Evolutionary conservation across 2,113 vertebrate species (phyloP), one percentile per base, ranked within the genome.

Genomic region (Eptatretus burgeri): DNA sequence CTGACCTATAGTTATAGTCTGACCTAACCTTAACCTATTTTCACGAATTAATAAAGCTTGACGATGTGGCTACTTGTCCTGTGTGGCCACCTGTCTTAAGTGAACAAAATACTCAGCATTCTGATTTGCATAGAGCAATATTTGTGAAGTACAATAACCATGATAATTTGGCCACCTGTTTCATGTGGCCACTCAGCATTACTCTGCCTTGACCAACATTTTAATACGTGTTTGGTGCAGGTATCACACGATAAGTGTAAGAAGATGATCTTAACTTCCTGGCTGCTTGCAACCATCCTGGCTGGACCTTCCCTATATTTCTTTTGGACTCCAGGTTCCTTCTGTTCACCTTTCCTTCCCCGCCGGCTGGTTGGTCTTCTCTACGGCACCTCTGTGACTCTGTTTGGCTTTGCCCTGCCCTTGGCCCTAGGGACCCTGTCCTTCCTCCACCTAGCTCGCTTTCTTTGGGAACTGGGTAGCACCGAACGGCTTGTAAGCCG

Each of bases 201-300:
- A 41, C 27, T 41, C 3, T 41, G 27, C 27, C 27, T 41, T 41
- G 3, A 41, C 27, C 27, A 41, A 41, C 27, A 41, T 41, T 41
- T 41, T 41, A 41, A 41, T 41, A 41, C 7, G 27, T 41, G 27
- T 41, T 3, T 41, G 27, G 27, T 41, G 27, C 27, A 41, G 27
- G 27, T 93, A 41, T 91, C 86, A 10, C 69, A 84, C 14, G 84
- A 83, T 62, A 94, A 88, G 64, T 85, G 84, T 60, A 96, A 94
- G 74, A 81, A 76, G 66, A 91, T 93, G 83, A 93, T 91, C 14
- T 64, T 77, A 13, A 81, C 77, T 0, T 87, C 85, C 0, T 93
- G 86, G 84, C 53, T 85, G 11, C 77, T 82, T 0, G 74, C 78
- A 0, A 78, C 78, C 0, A 70, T 74, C 1, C 77, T 91, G 2